phyloP scores from a whole-genome alignment of 2,113 vertebrate genomes.

The Platysteira castanea region DNA sequence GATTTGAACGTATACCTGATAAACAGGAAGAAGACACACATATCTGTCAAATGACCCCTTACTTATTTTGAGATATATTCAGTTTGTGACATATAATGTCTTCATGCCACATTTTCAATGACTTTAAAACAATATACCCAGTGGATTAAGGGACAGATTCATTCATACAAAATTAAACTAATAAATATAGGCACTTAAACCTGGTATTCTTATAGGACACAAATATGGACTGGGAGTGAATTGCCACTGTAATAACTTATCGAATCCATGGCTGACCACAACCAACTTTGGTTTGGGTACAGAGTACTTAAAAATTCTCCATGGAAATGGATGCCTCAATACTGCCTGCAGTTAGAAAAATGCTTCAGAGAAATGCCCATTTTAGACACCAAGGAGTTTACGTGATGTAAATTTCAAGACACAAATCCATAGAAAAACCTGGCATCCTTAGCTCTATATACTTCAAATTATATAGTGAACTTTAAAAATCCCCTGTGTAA shows the following conservation, averaged over 20 bases:
- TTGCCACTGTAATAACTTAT: background rate
- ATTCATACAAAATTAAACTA: background rate
- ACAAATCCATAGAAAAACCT: background rate
- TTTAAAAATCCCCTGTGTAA: background rate
- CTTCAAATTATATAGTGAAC: background rate
- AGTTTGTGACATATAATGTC: background rate
- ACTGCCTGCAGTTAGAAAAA: background rate
- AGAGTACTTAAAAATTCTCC: background rate
- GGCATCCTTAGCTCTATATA: background rate
- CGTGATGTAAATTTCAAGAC: background rate
- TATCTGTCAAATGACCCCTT: background rate
- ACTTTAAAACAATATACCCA: background rate
- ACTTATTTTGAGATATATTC: background rate
- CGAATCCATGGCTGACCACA: background rate
- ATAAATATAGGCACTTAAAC: background rate
- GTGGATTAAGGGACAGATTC: background rate
- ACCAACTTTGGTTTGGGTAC: background rate
- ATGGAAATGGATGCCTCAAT: background rate
- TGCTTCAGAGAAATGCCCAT: background rate
- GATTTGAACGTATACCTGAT: background rate
- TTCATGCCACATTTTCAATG: background rate
- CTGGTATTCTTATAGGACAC: background rate
- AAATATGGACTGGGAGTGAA: background rate
- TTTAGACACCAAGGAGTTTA: background rate
- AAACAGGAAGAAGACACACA: background rate